Conservation (phyloP, 2,888 invertebrate species). For the Agriotes lineatus region DNA sequence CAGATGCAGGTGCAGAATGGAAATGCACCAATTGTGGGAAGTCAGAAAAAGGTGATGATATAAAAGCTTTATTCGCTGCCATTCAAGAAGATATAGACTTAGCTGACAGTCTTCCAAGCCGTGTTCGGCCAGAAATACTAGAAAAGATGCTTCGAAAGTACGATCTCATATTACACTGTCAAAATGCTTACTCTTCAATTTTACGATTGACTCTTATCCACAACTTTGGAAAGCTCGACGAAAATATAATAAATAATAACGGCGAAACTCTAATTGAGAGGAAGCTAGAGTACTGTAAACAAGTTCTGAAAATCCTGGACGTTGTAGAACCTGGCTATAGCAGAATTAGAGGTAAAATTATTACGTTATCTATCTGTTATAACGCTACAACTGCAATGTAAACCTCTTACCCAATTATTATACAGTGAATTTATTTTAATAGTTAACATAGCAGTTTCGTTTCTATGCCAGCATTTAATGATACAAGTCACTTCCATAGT, state of each 20-base stretch:
- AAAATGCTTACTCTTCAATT: constrained; percentile 78
- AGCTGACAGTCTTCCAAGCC: constrained; percentile 68
- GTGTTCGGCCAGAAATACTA: constrained; percentile 34
- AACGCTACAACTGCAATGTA: no score
- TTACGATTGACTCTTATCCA: constrained; percentile 77
- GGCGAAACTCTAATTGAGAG: constrained; percentile 75
- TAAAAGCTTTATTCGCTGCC: constrained; percentile 72
- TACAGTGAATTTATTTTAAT: no score
- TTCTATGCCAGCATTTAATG: no score
- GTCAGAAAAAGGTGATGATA: constrained; percentile 71
- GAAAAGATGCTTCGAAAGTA: constrained; percentile 39
- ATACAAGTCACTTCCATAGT: no score
- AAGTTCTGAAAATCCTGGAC: constrained; percentile 77
- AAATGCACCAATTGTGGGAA: constrained; percentile 78
- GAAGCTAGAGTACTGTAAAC: constrained; percentile 80
- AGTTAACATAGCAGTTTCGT: no score
- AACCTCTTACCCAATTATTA: no score
- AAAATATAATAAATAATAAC: constrained; percentile 59
- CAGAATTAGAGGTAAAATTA: constrained; percentile 75
- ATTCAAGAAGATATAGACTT: constrained; percentile 78
- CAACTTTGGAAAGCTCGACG: constrained; percentile 72
- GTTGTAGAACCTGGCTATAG: constrained; percentile 83
- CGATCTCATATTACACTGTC: constrained; percentile 77
- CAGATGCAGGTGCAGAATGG: constrained; percentile 74
- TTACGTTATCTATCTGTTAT: no score